Base-by-base conservation (phyloP, 1,140 invertebrate genomes). In the Glomeris maerens region DNA sequence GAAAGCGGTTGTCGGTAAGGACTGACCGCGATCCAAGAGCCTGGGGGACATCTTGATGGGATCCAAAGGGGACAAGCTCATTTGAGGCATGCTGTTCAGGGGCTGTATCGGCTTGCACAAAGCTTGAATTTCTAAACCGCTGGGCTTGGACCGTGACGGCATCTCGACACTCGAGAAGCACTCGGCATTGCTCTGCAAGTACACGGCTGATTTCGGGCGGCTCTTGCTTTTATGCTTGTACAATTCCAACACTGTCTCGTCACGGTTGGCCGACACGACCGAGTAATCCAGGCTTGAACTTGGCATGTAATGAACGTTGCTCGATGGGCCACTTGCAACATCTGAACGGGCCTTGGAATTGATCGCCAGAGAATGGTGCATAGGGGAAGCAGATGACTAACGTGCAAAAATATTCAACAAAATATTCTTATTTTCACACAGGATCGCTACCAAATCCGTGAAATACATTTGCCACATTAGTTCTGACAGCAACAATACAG, bases 211-310 rank as follows among this genome's bases (percentile, higher is more conserved):
- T 27, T 52, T 52, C 17, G 57, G 57, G 2, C 57, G 42, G 5
- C 46, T 25, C 23, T 55, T 54, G 10, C 25, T 25, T 51, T 57
- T 55, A n/a, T 53, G 57, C 25, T 59, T 54, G 41, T 61, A 61
- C 45, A 54, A 59, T 17, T 58, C 57, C 1, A 61, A 31, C 7
- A 61, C 55, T 44, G 59, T 54, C 40, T 61, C 58, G 44, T 60
- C 56, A 26, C 52, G 48, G 53, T 62, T 57, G 23, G 59, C 60
- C 3, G 59, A 60, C 7, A 62, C 59, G 25, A 61, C 59, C 3
- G 60, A 60, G 47, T 61, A 62, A 29, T 62, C 60, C 13, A 60
- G 28, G n/a, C n/a, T n/a, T n/a, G n/a, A n/a, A n/a, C n/a, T n/a
- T n/a, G n/a, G n/a, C n/a, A n/a, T n/a, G n/a, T n/a, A n/a, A n/a